phyloP scores from a whole-genome alignment of 2,797 vertebrate genomes.

The Rachycentron canadum region DNA sequence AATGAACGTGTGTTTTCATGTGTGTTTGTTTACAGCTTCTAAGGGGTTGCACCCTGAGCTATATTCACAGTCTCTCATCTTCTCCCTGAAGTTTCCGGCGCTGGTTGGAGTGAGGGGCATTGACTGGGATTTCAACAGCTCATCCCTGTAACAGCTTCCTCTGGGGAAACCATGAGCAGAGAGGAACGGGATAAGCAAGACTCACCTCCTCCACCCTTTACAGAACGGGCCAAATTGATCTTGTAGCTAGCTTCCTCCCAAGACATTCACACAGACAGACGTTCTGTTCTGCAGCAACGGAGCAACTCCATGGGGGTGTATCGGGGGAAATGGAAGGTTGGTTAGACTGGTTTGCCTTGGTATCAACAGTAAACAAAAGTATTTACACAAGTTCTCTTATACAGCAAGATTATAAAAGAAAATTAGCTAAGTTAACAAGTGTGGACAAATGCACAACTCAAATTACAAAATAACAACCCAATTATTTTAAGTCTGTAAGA shows the following conservation, averaged over 20 bases:
- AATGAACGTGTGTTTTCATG: background rate
- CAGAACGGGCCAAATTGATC: constrained; percentile 22
- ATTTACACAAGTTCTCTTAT: background rate
- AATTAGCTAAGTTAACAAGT: background rate
- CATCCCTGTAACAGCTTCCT: constrained; percentile 36
- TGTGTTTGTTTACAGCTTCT: constrained; percentile 13
- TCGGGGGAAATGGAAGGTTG: background rate
- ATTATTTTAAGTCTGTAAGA: no score
- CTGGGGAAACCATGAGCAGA: constrained; percentile 24
- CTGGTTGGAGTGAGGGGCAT: background rate
- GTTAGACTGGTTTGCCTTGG: constrained; percentile 8
- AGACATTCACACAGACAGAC: constrained; percentile 5
- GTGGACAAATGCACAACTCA: no score
- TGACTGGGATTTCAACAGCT: constrained; percentile 43
- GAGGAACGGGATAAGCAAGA: constrained; percentile 9
- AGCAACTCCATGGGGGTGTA: background rate
- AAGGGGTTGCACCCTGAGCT: background rate
- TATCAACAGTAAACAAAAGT: constrained; percentile 5
- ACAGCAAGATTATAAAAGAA: no score
- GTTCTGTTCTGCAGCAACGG: constrained; percentile 5
- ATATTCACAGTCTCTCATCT: constrained; percentile 3
- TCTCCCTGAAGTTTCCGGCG: constrained; percentile 12
- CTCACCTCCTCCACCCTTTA: constrained; percentile 3
- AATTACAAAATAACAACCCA: no score
- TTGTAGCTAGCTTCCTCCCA: constrained; percentile 32